A percentile compares a stretch with the other conserved stretches of the same genome.
phyloP scores from a whole-genome alignment of 1,140 invertebrate species.

The Bombus sylvicola region DNA sequence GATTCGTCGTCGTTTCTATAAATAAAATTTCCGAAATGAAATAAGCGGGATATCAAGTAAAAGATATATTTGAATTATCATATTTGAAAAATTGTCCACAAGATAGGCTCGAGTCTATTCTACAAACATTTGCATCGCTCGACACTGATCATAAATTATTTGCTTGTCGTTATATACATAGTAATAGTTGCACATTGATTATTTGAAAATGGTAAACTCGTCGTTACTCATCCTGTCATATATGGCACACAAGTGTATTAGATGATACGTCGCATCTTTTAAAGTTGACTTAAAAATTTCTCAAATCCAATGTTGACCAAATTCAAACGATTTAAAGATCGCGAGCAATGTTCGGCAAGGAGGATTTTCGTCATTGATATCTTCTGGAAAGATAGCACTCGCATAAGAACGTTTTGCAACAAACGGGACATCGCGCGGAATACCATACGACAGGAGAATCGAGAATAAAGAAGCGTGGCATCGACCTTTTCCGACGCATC shows the following conservation, averaged over 20 bases:
- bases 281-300: neutral
- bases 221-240: neutral
- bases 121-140: neutral
- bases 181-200: neutral
- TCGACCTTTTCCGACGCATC: neutral
- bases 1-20: neutral
- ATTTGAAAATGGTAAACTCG: neutral
- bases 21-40: neutral
- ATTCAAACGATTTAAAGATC: neutral
- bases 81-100: neutral
- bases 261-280: neutral
- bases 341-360: neutral
- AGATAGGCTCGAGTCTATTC: neutral
- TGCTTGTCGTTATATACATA: neutral
- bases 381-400: neutral
- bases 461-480: neutral
- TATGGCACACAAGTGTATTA: neutral
- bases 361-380: neutral
- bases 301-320: neutral
- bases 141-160: neutral
- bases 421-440: neutral
- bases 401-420: neutral
- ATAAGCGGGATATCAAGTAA: neutral
- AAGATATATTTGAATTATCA: neutral
- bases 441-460: neutral